A percentile compares a stretch with the other conserved stretches of the same genome.
Evolutionary conservation across 1,140 invertebrate genomes (phyloP).

Genomic region (Eufriesea mexicana): DNA sequence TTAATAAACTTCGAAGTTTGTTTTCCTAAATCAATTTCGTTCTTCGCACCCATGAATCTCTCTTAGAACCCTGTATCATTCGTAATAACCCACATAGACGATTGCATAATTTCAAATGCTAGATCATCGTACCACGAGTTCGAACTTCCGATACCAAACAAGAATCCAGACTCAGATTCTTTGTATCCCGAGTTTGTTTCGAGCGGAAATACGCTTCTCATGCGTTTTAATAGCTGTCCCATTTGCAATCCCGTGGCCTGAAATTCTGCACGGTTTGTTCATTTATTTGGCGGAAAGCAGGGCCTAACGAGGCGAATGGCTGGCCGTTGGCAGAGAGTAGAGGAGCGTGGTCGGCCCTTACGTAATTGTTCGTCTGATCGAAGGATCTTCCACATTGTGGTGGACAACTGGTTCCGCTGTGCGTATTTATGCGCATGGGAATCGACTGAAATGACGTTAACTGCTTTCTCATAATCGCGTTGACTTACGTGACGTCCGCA

Average conservation of each 20-base stretch:
- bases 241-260: not conserved
- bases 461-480: slow-evolving; percentile 57
- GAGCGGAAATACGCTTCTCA: slow-evolving; percentile 9
- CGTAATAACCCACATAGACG: too few species aligned
- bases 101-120: too few species aligned
- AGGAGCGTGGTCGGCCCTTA: slow-evolving; percentile 30
- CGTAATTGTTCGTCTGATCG: slow-evolving; percentile 50
- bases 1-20: too few species aligned
- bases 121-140: too few species aligned
- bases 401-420: slow-evolving; percentile 43
- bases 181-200: not conserved
- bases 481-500: slow-evolving; percentile 42
- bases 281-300: slow-evolving; percentile 5
- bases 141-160: too few species aligned
- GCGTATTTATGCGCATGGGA: slow-evolving; percentile 67
- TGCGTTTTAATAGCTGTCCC: slow-evolving; percentile 18
- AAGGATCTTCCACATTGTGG: slow-evolving; percentile 30
- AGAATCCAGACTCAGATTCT: too few species aligned
- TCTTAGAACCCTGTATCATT: too few species aligned
- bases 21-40: too few species aligned
- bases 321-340: not conserved
- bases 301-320: slow-evolving; percentile 49
- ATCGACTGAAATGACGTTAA: slow-evolving; percentile 63
- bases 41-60: too few species aligned
- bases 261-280: slow-evolving; percentile 6